phyloP scores from a whole-genome alignment of 2,888 invertebrate genomes.

The Slavum lentiscoides region DNA sequence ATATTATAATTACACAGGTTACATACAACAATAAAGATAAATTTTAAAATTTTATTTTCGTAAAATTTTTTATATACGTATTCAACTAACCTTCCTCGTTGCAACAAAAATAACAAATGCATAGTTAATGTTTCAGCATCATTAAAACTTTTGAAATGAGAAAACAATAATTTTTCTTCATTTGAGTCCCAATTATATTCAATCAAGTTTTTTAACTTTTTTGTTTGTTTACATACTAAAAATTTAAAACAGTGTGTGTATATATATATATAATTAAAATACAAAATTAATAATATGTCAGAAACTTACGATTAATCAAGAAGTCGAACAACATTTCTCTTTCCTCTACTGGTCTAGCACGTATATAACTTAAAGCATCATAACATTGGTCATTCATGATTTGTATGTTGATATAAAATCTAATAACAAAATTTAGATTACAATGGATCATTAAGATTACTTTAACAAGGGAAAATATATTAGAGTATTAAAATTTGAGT shows the following conservation, averaged over 20 bases:
- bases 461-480: too few relatives aligned
- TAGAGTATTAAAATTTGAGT: too few relatives aligned
- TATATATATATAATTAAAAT: neutral
- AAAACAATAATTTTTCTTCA: constrained; percentile 25
- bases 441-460: neutral
- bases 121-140: constrained; percentile 15
- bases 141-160: constrained; percentile 19
- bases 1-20: too few relatives aligned
- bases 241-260: neutral
- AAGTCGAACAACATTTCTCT: constrained; percentile 23
- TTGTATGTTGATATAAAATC: constrained; percentile 39
- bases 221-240: constrained; percentile 26
- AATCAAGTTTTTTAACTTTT: constrained; percentile 28
- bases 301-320: constrained; percentile 24
- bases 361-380: constrained; percentile 26
- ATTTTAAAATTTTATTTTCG: too few relatives aligned
- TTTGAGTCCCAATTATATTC: neutral
- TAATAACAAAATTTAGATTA: neutral
- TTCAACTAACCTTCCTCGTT: constrained; percentile 28
- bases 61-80: neutral
- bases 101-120: constrained; percentile 30
- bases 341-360: neutral
- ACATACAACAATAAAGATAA: too few relatives aligned
- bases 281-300: neutral
- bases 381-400: constrained; percentile 26